Base-by-base conservation (phyloP, 2,797 vertebrate genomes). In the Rachycentron canadum region DNA sequence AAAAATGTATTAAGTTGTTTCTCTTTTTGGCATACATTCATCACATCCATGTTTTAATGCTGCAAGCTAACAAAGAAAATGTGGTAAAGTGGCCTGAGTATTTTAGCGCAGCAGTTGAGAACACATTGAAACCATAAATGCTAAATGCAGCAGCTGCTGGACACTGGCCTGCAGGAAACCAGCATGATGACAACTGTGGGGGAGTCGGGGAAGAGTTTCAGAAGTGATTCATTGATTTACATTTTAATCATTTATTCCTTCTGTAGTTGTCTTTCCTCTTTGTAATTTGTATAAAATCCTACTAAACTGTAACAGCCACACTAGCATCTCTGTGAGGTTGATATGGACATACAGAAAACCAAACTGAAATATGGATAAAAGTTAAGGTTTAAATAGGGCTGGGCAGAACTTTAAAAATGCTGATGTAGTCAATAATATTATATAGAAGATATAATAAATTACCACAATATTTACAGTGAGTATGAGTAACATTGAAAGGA, bases 151-250 rank as follows among this genome's bases (percentile, higher is more conserved):
- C 30, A 47, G 36, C 62, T 70, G 69, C 76, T 76, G 61, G 30
- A 77, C 61, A 11, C 45, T n/a, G 40, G 36, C 61, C 60, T 74
- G 78, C 70, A 76, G 52, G 55, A 75, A 65, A 73, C 12, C 50
- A 78, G 60, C 70, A 62, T 30, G 61, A 63, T 40, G 69, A 64
- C 28, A 55, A 32, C 45, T 62, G 53, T 79, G 85, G 80, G 69
- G 69, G 85, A 67, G 67, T 73, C 12, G 1, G 63, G 60, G 52
- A 55, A 62, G 23, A 65, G 72, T 32, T 63, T 36, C 21, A 58
- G 34, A 50, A 49, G 50, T 78, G 73, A 86, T 81, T 79, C 81
- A 88, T 90, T 75, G 64, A 86, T 73, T 84, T 69, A 43, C 30
- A 69, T 52, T 72, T 63, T 30, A 58, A 60, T 23, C 23, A 23